These are phyloP conservation scores for Chrysaora quinquecirrha DNA, from an alignment of 30 jellyfish, hydroid and myxozoan species.

Conservation along the genomic window DNA sequence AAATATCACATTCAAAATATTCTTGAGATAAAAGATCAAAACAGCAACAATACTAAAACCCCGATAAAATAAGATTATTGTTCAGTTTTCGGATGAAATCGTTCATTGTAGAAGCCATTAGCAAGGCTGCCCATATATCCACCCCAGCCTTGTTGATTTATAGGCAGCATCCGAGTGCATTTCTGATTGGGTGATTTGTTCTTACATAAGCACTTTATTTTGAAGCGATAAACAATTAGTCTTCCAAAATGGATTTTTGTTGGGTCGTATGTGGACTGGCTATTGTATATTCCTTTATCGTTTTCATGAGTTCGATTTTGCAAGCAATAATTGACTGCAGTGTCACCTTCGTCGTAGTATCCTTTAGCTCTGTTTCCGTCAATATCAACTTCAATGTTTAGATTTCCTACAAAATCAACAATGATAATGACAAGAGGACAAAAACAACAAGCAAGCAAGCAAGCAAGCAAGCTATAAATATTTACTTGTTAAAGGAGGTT, in stretches of 20 bases:
- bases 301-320: conserved; percentile 47
- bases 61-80: too few species aligned
- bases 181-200: conserved; percentile 19
- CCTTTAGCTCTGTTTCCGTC: conserved; percentile 57
- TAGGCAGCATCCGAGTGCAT: conserved; percentile 90
- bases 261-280: conserved; percentile 75
- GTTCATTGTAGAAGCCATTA: conserved; percentile 80
- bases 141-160: conserved; percentile 93
- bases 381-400: conserved; percentile 46
- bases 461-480: too few species aligned
- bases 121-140: conserved; percentile 96
- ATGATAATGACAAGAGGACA: too few species aligned
- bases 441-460: too few species aligned
- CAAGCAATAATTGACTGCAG: conserved; percentile 91
- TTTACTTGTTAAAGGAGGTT: too few species aligned
- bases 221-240: conserved; percentile 82
- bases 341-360: conserved; percentile 92
- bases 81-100: neutral
- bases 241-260: conserved; percentile 79
- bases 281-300: conserved; percentile 44
- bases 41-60: too few species aligned
- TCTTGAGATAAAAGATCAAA: too few species aligned
- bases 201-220: conserved; percentile 80
- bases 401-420: conserved; percentile 72
- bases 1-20: too few species aligned